Base-by-base conservation (phyloP, 2,113 vertebrate species). In the Heterocephalus glaber region DNA sequence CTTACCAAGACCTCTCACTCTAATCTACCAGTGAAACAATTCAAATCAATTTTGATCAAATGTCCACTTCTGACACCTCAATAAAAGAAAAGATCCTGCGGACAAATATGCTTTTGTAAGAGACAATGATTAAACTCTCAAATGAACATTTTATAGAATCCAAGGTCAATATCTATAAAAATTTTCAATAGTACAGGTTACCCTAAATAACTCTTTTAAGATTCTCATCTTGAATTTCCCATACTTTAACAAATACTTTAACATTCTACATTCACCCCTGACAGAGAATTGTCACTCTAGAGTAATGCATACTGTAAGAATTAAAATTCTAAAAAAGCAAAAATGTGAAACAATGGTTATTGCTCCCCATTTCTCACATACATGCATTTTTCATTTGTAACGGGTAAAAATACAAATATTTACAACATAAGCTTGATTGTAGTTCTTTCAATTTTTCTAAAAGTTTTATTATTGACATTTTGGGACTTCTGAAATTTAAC, bases 21-120 rank as follows among this genome's bases (percentile, higher is more conserved):
- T n/a, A 85, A 91, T n/a, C 11, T 49, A 86, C 30, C 30, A 89
- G 17, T 95, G 58, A 94, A 92, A 96, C 70, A 95, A 97, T 4
- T 90, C 44, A 90, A 93, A 68, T 93, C 81, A 54, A 91, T 92
- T 93, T 63, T 93, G 54, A 94, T 81, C 47, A 72, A 87, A 92
- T 63, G 17, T n/a, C 68, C 16, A 93, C 1, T 88, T 66, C 22
- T 85, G 44, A 94, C 65, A 86, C 66, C 52, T 14, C 33, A 65
- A 79, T 38, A 86, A 90, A 88, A 35, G 28, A 68, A 66, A 85
- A 85, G 30, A 52, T 63, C 94, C 76, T 68, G 10, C 35, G 41
- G 19, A 47, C 19, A 83, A 80, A 84, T 52, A 81, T 22, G 24
- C 70, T 77, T 87, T 94, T 91, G 1, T 80, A 70, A 88, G 70